These are phyloP conservation scores for Lutraria rhynchaena DNA, from an alignment of 1,140 invertebrate genomes.

Conservation along the genomic window DNA sequence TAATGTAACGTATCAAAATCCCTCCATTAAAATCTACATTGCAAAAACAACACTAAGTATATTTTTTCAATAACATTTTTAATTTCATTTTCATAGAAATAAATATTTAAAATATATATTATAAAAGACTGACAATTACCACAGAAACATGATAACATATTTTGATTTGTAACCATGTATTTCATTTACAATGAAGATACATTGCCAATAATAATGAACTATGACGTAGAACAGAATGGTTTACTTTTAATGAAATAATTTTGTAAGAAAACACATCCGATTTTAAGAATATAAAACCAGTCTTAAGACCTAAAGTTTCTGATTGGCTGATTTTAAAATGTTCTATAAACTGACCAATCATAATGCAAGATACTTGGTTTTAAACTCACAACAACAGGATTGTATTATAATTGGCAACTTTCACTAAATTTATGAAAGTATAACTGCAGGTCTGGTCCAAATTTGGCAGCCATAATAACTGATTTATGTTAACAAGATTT, in stretches of 20 bases:
- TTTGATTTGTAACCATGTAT: constrained; percentile 22
- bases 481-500: too few species aligned
- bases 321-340: background rate
- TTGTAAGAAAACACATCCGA: background rate
- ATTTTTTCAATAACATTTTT: constrained; percentile 20
- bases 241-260: background rate
- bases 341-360: background rate
- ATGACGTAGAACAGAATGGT: constrained; percentile 5
- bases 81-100: constrained; percentile 35
- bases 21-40: too few species aligned
- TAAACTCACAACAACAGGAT: too few species aligned
- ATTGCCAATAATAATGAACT: background rate
- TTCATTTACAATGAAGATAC: constrained; percentile 13
- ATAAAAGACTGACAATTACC: constrained; percentile 36
- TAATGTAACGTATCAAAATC: too few species aligned
- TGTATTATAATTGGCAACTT: too few species aligned
- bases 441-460: too few species aligned
- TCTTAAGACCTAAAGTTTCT: background rate
- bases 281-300: background rate
- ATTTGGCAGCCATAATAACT: too few species aligned
- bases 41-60: too few species aligned
- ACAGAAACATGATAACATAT: constrained; percentile 6
- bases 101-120: constrained; percentile 51
- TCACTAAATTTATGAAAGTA: too few species aligned
- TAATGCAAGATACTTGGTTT: background rate